Percentiles rank a stretch among this genome's conserved stretches.
Conservation (phyloP, 2,113 vertebrate species). For the Hemicordylus capensis region DNA sequence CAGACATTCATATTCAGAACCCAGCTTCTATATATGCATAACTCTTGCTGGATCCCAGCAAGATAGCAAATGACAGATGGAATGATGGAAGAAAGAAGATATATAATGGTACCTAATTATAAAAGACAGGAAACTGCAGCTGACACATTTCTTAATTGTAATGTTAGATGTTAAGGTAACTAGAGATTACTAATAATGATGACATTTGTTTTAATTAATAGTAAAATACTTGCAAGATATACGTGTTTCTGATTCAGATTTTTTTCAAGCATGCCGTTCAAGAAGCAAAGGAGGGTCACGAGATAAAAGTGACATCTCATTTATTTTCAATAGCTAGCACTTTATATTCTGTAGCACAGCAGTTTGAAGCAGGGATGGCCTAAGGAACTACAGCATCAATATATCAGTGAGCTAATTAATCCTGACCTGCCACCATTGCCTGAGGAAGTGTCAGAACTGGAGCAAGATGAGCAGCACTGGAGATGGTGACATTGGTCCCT, state of each 20-base stretch:
- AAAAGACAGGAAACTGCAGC: not conserved
- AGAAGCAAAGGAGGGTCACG: not conserved
- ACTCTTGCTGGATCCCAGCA: not conserved
- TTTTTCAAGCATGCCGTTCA: not conserved
- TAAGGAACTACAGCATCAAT: constrained; percentile 9
- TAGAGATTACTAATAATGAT: not conserved
- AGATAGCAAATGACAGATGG: not conserved
- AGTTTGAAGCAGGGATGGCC: constrained; percentile 8
- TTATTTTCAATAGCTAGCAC: not conserved
- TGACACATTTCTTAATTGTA: not conserved
- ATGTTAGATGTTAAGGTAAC: not conserved
- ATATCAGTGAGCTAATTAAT: constrained; percentile 24
- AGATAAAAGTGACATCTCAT: constrained; percentile 1
- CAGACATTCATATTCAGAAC: too few species aligned
- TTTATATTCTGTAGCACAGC: not conserved
- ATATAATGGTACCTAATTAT: not conserved
- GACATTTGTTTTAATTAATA: not conserved
- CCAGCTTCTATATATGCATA: not conserved
- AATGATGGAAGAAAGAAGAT: not conserved
- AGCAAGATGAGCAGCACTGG: constrained; percentile 1
- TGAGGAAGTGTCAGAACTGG: constrained; percentile 13
- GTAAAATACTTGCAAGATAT: not conserved
- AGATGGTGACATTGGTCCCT: not conserved
- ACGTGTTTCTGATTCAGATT: not conserved
- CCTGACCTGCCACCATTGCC: not conserved